Percentiles rank a stretch among this genome's conserved stretches.
phyloP scores from a whole-genome alignment of 2,888 invertebrate species.

The Eretmocerus hayati region DNA sequence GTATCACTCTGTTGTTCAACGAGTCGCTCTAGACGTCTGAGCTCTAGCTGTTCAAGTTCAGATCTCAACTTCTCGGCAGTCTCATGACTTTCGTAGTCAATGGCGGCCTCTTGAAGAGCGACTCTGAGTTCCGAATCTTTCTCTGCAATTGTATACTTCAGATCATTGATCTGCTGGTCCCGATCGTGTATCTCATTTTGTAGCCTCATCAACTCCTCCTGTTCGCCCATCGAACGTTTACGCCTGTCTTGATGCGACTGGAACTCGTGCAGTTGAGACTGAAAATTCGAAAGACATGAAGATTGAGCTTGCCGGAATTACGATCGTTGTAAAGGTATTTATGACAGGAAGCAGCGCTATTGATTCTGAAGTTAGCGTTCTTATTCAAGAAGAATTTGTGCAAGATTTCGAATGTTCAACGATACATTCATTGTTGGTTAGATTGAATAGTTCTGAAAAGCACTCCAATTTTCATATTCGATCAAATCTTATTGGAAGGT shows the following conservation, averaged over 20 bases:
- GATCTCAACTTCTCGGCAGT: conserved; percentile 26
- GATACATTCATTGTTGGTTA: no score
- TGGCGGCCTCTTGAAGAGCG: conserved; percentile 28
- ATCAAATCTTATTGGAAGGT: no score
- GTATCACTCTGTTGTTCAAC: conserved; percentile 26
- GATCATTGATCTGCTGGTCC: conserved; percentile 34
- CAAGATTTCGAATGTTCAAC: no score
- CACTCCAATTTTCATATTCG: no score
- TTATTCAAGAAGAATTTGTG: no score
- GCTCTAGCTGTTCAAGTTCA: conserved; percentile 33
- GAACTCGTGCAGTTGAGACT: conserved; percentile 3
- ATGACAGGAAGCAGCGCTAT: no score
- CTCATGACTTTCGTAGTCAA: conserved; percentile 29
- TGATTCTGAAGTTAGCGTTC: no score
- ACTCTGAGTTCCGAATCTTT: conserved; percentile 33
- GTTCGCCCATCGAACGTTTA: conserved; percentile 25
- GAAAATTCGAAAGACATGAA: background rate
- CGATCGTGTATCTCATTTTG: conserved; percentile 33
- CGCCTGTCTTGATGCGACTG: background rate
- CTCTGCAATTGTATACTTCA: conserved; percentile 30
- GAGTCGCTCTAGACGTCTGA: conserved; percentile 25
- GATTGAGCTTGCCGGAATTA: no score
- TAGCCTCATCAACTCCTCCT: conserved; percentile 31
- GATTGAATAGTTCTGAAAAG: no score
- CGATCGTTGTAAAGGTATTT: no score